Conservation (phyloP, 53 echinoderm and acorn worm genomes). For the Zoroaster sp. region DNA sequence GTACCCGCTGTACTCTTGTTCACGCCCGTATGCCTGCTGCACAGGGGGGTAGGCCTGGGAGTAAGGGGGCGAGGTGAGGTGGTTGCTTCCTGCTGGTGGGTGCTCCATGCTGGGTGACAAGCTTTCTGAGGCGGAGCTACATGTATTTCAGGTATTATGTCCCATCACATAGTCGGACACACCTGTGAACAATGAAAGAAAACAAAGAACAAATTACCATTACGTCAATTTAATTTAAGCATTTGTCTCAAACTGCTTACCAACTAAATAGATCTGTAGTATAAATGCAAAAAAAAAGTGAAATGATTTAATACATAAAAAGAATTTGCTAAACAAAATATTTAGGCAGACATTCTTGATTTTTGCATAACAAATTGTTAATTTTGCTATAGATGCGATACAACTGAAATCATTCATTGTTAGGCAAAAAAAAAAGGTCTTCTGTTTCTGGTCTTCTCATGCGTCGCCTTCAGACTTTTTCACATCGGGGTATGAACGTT, state of each 20-base stretch:
- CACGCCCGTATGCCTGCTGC: slow-evolving; percentile 28
- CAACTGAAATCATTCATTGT: no score
- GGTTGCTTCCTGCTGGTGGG: slow-evolving; percentile 30
- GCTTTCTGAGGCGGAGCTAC: not conserved
- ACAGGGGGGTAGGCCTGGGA: slow-evolving; percentile 17
- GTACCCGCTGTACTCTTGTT: slow-evolving; percentile 26
- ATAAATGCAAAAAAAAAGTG: no score
- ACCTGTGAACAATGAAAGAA: not conserved
- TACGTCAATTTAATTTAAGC: not conserved
- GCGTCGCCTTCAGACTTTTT: no score
- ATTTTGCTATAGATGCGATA: no score
- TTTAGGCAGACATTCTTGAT: no score
- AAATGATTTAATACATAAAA: no score
- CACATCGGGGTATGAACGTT: no score
- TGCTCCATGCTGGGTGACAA: slow-evolving; percentile 14
- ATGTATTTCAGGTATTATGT: not conserved
- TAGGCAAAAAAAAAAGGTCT: no score
- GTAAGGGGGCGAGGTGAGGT: slow-evolving; percentile 17
- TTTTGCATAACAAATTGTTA: no score
- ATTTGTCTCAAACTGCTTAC: not conserved
- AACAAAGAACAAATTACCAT: not conserved
- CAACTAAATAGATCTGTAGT: no score
- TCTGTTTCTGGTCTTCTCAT: no score
- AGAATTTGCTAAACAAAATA: no score
- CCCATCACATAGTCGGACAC: not conserved